Evolutionary conservation across 2,113 vertebrate genomes (phyloP).

Genomic region (Gymnobelideus leadbeateri): DNA sequence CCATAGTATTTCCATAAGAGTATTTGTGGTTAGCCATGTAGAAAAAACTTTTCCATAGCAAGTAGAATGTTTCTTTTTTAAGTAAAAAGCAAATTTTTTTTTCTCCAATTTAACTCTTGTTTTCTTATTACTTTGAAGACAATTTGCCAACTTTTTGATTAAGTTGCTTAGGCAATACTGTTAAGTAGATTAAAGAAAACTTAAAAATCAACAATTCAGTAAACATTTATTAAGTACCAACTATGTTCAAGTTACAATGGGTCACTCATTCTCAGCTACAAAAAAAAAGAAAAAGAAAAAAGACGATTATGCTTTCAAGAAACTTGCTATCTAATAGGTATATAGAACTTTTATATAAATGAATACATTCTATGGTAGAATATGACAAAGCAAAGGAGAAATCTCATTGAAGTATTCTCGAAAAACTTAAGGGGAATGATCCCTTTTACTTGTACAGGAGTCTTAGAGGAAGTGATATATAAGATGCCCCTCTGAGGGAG

Average conservation of each 20-base stretch:
- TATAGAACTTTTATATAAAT: not conserved
- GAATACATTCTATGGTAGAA: not conserved
- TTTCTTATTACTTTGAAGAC: not conserved
- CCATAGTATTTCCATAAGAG: not conserved
- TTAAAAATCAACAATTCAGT: not conserved
- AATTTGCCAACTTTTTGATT: not conserved
- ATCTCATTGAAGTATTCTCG: not conserved
- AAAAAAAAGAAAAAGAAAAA: not conserved
- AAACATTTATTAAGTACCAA: not conserved
- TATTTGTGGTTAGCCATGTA: not conserved
- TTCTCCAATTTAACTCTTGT: not conserved
- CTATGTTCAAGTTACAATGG: not conserved
- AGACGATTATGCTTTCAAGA: not conserved
- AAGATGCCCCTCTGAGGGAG: too few relatives aligned
- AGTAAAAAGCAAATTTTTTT: not conserved
- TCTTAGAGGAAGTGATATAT: too few relatives aligned
- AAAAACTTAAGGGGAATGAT: too few relatives aligned
- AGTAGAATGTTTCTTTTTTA: not conserved
- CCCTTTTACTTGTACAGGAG: too few relatives aligned
- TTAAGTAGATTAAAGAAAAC: not conserved
- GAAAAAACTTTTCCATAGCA: not conserved
- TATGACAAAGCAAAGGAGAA: not conserved
- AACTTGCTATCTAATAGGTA: not conserved
- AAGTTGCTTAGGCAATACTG: not conserved
- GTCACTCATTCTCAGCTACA: not conserved